phyloP scores from a whole-genome alignment of 2,888 invertebrate genomes.

The Parnassius mnemosyne region DNA sequence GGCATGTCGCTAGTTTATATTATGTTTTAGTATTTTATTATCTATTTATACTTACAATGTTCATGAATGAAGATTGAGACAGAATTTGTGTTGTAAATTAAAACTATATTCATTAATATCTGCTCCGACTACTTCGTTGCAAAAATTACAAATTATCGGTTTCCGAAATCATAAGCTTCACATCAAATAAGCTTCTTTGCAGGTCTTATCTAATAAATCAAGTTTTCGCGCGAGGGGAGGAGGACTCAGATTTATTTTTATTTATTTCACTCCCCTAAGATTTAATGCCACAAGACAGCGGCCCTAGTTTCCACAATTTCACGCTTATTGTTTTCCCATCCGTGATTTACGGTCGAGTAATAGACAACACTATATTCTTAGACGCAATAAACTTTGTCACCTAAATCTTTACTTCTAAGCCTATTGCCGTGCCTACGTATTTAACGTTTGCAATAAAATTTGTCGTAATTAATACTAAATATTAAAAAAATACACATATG shows the following conservation, averaged over 20 bases:
- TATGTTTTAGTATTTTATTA: too few species aligned
- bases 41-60: too few species aligned
- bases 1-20: too few species aligned
- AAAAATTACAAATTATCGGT: conserved; percentile 15
- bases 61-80: too few species aligned
- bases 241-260: conserved; percentile 74
- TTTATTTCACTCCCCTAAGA: conserved; percentile 79
- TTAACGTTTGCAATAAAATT: neutral
- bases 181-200: conserved; percentile 33
- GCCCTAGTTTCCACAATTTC: conserved; percentile 79
- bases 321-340: conserved; percentile 82
- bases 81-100: too few species aligned
- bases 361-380: conserved; percentile 76
- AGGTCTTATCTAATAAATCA: conserved; percentile 65
- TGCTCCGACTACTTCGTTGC: neutral
- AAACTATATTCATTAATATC: too few species aligned
- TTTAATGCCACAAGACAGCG: conserved; percentile 75
- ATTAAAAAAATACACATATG: neutral
- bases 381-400: conserved; percentile 78
- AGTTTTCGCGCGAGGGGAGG: conserved; percentile 65
- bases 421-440: conserved; percentile 49
- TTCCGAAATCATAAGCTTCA: conserved; percentile 24
- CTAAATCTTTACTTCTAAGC: conserved; percentile 77
- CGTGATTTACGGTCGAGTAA: conserved; percentile 76
- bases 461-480: conserved; percentile 1